Evolutionary conservation across 2,888 invertebrate species (phyloP).

Genomic region (Apantesis nais): DNA sequence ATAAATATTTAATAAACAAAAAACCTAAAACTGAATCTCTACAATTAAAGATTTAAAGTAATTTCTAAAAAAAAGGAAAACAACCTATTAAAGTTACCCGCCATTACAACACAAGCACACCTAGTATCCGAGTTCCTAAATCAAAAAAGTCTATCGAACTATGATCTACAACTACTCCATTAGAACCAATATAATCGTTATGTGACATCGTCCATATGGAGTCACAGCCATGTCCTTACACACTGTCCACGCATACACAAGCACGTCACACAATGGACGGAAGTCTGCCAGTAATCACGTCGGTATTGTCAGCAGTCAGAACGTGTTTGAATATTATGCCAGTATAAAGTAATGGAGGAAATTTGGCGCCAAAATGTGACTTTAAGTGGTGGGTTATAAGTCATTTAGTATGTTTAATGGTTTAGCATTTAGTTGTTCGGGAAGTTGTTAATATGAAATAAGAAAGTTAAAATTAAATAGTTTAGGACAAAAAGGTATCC

Average conservation of each 20-base stretch:
- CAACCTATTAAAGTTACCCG: not conserved
- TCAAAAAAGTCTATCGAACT: not conserved
- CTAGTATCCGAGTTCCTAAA: not conserved
- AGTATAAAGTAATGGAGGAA: slow-evolving; percentile 30
- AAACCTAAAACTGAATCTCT: not conserved
- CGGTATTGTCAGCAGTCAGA: slow-evolving; percentile 38
- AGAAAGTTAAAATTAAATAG: not conserved
- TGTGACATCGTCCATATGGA: slow-evolving; percentile 26
- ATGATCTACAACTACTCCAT: slow-evolving; percentile 8
- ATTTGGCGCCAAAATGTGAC: slow-evolving; percentile 35
- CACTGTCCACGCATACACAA: slow-evolving; percentile 39
- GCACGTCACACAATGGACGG: slow-evolving; percentile 64
- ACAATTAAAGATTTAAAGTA: not conserved
- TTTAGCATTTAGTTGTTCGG: not conserved
- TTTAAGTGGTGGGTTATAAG: slow-evolving; percentile 1
- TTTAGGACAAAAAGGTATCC: not conserved
- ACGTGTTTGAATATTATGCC: slow-evolving; percentile 26
- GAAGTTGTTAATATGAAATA: not conserved
- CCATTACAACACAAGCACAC: not conserved
- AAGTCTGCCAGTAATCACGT: slow-evolving; percentile 61
- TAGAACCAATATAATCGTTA: slow-evolving; percentile 17
- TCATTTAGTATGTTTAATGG: not conserved
- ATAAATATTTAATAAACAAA: not conserved
- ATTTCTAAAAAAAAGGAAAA: not conserved
- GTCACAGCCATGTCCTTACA: slow-evolving; percentile 21